A percentile compares a stretch with the other conserved stretches of the same genome.
Conservation (phyloP, 2,888 invertebrate genomes). For the Opisthograptis luteolata region DNA sequence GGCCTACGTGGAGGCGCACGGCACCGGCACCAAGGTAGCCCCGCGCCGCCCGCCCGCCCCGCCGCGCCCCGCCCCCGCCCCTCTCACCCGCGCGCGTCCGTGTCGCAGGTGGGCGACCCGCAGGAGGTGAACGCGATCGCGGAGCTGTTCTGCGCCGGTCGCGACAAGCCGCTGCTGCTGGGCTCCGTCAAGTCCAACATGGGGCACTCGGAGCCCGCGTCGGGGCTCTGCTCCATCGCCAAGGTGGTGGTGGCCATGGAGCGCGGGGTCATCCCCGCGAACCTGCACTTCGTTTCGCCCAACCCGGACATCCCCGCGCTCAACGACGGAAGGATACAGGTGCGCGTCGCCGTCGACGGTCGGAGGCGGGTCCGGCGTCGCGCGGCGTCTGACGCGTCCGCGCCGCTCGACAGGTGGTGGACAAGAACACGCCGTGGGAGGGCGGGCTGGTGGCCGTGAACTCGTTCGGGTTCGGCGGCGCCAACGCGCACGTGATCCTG, state of each 20-base stretch:
- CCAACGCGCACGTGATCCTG: conserved; percentile 96
- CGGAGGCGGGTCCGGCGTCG: background rate
- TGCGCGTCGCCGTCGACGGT: background rate
- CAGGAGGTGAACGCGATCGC: conserved; percentile 98
- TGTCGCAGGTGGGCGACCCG: conserved; percentile 94
- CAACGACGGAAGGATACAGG: conserved; percentile 83
- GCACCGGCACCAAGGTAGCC: conserved; percentile 96
- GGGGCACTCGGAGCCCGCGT: conserved; percentile 98
- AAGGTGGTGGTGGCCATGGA: conserved; percentile 97
- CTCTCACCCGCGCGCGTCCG: background rate
- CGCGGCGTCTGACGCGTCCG: background rate
- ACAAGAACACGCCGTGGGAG: conserved; percentile 91
- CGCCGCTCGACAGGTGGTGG: conserved; percentile 87
- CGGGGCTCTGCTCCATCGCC: conserved; percentile 95
- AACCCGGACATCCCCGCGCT: conserved; percentile 97
- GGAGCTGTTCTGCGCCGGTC: conserved; percentile 93
- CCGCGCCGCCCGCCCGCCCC: background rate
- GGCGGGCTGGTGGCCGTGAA: conserved; percentile 97
- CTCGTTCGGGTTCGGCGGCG: conserved; percentile 99
- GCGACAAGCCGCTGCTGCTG: conserved; percentile 90
- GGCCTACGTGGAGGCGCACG: conserved; percentile 98
- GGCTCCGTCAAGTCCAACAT: conserved; percentile 99
- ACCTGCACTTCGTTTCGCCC: conserved; percentile 94
- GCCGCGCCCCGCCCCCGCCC: background rate
- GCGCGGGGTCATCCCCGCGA: conserved; percentile 93